Conservation (phyloP, 2,797 vertebrate species). For the Hypotaenidia okinawae region DNA sequence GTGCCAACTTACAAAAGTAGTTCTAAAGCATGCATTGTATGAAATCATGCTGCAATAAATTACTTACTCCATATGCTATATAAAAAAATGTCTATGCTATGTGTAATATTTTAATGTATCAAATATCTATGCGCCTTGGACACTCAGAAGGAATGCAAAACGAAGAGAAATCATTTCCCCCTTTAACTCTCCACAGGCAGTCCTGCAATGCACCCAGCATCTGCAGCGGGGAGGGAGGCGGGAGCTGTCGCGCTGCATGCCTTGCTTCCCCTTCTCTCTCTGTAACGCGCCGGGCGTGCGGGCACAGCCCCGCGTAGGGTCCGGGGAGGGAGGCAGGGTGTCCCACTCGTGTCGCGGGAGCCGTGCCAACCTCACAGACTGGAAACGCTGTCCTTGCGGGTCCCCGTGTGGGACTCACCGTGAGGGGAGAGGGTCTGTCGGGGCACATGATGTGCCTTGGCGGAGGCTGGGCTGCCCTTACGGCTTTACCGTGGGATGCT, state of each 20-base stretch:
- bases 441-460: rapidly evolving
- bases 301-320: rapidly evolving
- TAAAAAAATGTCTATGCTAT: too few relatives aligned
- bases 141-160: not conserved
- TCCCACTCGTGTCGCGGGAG: not conserved
- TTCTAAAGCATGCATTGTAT: not conserved
- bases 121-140: not conserved
- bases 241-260: rapidly evolving
- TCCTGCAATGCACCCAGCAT: not conserved
- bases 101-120: not conserved
- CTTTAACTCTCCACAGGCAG: too few relatives aligned
- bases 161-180: not conserved
- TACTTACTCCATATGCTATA: rapidly evolving
- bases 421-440: rapidly evolving
- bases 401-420: too few relatives aligned
- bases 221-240: rapidly evolving
- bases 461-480: not conserved
- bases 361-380: not conserved
- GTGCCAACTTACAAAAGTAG: rapidly evolving
- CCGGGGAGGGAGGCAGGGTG: too few relatives aligned
- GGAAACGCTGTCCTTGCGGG: too few relatives aligned
- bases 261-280: not conserved
- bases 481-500: too few relatives aligned
- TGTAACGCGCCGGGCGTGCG: rapidly evolving
- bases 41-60: not conserved